Percentiles rank a stretch among this genome's conserved stretches.
Conservation (phyloP, 2,888 invertebrate genomes). For the Scaptomyza caliginosa region DNA sequence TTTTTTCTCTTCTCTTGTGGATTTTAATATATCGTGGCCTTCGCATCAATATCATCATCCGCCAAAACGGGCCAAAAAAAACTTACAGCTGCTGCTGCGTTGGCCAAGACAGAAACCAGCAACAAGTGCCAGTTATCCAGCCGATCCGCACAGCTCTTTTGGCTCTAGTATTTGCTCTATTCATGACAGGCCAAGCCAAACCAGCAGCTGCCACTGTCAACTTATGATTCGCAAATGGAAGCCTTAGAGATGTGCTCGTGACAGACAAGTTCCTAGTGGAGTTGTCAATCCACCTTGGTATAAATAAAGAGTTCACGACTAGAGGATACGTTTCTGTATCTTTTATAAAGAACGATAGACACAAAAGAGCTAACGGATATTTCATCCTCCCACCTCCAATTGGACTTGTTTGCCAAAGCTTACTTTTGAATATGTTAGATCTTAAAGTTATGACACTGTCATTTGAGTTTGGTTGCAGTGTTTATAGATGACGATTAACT, state of each 20-base stretch:
- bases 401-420: background rate
- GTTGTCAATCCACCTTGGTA: background rate
- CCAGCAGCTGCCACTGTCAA: constrained; percentile 32
- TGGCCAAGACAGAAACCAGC: constrained; percentile 17
- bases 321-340: no score
- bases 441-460: constrained; percentile 47
- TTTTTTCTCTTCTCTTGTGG: constrained; percentile 7
- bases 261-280: background rate
- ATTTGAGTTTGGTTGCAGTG: constrained; percentile 15
- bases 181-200: constrained; percentile 22
- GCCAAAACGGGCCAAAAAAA: constrained; percentile 18
- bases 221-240: constrained; percentile 17
- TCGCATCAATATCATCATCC: constrained; percentile 36
- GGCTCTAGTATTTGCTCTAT: constrained; percentile 25
- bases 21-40: constrained; percentile 52
- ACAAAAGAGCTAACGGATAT: no score
- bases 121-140: constrained; percentile 31
- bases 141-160: constrained; percentile 12
- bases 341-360: no score
- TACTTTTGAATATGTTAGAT: constrained; percentile 12
- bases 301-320: background rate
- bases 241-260: constrained; percentile 38
- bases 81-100: constrained; percentile 19
- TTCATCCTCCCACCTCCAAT: constrained; percentile 23
- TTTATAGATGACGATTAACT: constrained; percentile 30